phyloP scores from a whole-genome alignment of 2,113 vertebrate species.

The Psilopogon haemacephalus region DNA sequence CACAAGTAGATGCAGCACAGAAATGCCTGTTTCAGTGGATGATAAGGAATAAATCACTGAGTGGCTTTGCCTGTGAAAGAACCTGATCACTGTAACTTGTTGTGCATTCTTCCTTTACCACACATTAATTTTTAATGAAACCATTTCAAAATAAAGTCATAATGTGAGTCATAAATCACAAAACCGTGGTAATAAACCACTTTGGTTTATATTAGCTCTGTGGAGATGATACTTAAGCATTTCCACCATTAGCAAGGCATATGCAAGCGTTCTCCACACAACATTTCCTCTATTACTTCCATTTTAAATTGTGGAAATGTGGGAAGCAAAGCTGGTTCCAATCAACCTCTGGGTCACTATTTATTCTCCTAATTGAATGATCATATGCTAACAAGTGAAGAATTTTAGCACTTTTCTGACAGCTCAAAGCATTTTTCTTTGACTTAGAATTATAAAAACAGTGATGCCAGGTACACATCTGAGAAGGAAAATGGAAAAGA shows the following conservation, averaged over 20 bases:
- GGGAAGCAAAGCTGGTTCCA: slow-evolving; percentile 54
- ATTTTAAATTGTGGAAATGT: slow-evolving; percentile 54
- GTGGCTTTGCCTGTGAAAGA: slow-evolving; percentile 26
- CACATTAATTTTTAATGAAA: slow-evolving; percentile 81
- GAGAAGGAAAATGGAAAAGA: not conserved
- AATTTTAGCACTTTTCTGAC: slow-evolving; percentile 51
- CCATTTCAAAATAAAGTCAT: slow-evolving; percentile 79
- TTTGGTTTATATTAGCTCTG: slow-evolving; percentile 69
- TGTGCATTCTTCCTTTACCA: slow-evolving; percentile 67
- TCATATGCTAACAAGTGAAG: slow-evolving; percentile 51
- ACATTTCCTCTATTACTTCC: slow-evolving; percentile 50
- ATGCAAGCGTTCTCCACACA: slow-evolving; percentile 32
- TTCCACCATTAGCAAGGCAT: slow-evolving; percentile 73
- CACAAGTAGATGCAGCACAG: not conserved
- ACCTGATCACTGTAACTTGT: slow-evolving; percentile 38
- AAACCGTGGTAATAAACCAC: slow-evolving; percentile 72
- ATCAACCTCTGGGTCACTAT: slow-evolving; percentile 51
- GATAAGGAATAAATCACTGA: slow-evolving; percentile 37
- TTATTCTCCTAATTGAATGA: slow-evolving; percentile 75
- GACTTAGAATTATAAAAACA: not conserved
- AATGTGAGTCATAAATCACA: slow-evolving; percentile 81
- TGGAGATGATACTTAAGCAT: slow-evolving; percentile 54
- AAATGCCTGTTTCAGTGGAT: not conserved
- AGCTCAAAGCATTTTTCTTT: not conserved
- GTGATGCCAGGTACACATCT: not conserved